Base-by-base conservation (phyloP, 2,113 vertebrate species). In the Megaptera novaeangliae region DNA sequence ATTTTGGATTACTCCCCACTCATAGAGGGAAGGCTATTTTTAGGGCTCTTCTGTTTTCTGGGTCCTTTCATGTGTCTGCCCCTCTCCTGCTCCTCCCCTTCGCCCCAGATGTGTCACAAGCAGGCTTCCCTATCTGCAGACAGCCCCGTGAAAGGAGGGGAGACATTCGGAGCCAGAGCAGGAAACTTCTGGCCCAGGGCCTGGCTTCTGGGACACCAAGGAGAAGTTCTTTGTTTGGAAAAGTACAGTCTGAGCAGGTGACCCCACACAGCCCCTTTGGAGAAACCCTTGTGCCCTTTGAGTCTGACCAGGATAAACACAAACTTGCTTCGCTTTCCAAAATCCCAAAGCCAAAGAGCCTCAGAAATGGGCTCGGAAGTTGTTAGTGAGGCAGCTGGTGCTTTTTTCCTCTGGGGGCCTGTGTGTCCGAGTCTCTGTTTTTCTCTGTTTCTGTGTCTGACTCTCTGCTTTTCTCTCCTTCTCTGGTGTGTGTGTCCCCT, bases 161-260 rank as follows among this genome's bases (percentile, higher is more conserved):
- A 74, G 44, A 77, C 23, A 0, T 74, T 52, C 86, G 36, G 72
- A 89, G 88, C 34, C 29, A 12, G 3, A 63, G 68, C 29, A 71
- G 71, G 57, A 86, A 34, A 4, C 69, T 88, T 72, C 52, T 91
- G 81, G 59, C 63, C 57, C 21, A 11, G 83, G 49, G 52, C 71
- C 64, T 20, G n/a, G 66, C 82, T 94, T 77, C 83, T n/a, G 68
- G 75, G 59, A 5, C 59, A 7, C 31, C 21, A 9, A 39, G n/a
- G 83, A 89, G 91, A 84, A 95, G 64, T 57, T 90, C 87, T 23
- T n/a, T 77, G 81, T 78, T 83, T 92, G 88, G 93, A 90, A 94
- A 92, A 96, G 34, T 72, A 91, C 36, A n/a, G 34, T 15, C 86
- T 66, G 36, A 94, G 88, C 46, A 92, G 61, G 80, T 77, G 90